Evolutionary conservation across 2,888 invertebrate genomes (phyloP), one percentile per base, ranked within the genome.

Genomic region (Orchesellides sinensis): DNA sequence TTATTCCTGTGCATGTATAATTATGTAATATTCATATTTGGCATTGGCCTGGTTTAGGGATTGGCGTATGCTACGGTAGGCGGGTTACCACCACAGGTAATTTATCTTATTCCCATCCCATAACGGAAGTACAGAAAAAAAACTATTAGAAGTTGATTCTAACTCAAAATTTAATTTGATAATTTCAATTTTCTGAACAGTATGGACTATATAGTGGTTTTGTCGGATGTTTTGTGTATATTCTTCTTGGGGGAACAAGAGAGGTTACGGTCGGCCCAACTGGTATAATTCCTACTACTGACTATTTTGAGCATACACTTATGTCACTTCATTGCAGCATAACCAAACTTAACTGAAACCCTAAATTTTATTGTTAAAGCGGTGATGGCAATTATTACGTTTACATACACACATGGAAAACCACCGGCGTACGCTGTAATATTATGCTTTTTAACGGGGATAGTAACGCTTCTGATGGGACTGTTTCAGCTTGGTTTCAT

Each of bases 221-320:
- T 49, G 77, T 87, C 1, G 88, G 88, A n/a, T 88, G 88, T 45
- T 88, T 88, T 40, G 84, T 86, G 4, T 86, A 87, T 63, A 87
- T 88, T 73, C 65, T 88, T 1, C 14, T 87, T n/a, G 88, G 88
- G n/a, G 85, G 86, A 12, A 87, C 88, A 3, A 32, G 72, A n/a
- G 56, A 84, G 52, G 85, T 88, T 0, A 88, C 86, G 0, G 14
- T 82, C 25, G 82, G 82, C 2, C 82, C 82, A 3, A 82, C 82
- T 40, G 82, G 81, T 69, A 45, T 40, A 6, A 63, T 63, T 8
- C 17, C 4, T 63, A 2, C 4, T 27, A n/a, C n/a, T n/a, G n/a
- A n/a, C n/a, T n/a, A 40, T 17, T 10, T 32, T 29, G 23, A 63
- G 14, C 4, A 61, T 25, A 19, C n/a, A 40, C 29, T 65, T 5